Base-by-base conservation (phyloP, 1,140 invertebrate species). In the Drosophila bipectinata region DNA sequence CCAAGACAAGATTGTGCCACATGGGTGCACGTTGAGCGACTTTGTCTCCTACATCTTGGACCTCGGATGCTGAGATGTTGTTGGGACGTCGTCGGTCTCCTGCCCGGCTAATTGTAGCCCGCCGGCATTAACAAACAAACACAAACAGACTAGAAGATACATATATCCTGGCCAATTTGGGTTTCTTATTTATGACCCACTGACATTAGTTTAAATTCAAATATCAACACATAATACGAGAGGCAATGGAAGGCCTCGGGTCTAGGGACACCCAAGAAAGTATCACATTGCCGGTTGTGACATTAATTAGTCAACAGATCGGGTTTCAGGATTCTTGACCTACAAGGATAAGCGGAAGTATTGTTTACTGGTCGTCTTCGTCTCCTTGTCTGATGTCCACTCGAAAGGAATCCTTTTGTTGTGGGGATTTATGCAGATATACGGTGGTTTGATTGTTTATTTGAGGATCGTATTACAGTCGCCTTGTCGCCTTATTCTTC, bases 161-260 rank as follows among this genome's bases (percentile, higher is more conserved):
- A 9, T 7, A 15, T 12, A 32, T 18, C 41, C n/a, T 12, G 49
- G 45, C 59, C 62, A 64, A 77, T 80, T 78, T 66, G 49, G 47
- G 64, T 53, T 18, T 57, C 34, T 88, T 87, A 87, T 87, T 87
- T 87, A 87, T 87, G 82, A 63, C 64, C 34, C 41, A 44, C 41
- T 28, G 51, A 45, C 76, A 72, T 75, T 85, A 73, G 72, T 85
- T 80, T 88, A 87, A 88, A 87, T 88, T 79, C 83, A 82, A 87
- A 87, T 79, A 87, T 87, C 79, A 85, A 85, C 82, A 87, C 78
- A 87, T 82, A 68, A 78, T 78, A 55, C 57, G 26, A 28, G 26
- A 28, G 26, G 34, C 55, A 47, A 49, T 49, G 14, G 4, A 18
- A 14, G 51, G 60, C 34, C 48, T 26, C 15, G 4, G 24, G 44